phyloP scores from a whole-genome alignment of 2,113 vertebrate species.

The Felis catus region DNA sequence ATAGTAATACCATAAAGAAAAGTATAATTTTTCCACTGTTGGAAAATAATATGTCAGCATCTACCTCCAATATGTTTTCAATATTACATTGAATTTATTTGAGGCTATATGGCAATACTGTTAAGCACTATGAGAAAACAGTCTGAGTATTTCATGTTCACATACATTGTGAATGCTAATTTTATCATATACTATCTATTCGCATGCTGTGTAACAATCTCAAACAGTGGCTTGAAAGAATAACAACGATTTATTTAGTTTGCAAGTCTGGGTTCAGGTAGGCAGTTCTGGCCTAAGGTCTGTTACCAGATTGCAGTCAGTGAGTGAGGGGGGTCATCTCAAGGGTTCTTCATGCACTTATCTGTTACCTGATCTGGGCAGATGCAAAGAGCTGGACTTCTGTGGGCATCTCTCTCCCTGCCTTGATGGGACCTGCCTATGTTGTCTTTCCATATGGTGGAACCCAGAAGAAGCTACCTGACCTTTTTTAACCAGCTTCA shows the following conservation, averaged over 20 bases:
- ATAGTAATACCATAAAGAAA: background rate
- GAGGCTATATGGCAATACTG: background rate
- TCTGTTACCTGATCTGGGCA: background rate
- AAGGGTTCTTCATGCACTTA: background rate
- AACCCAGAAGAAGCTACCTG: background rate
- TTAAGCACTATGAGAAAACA: background rate
- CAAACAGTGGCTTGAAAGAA: background rate
- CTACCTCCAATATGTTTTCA: background rate
- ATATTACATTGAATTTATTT: background rate
- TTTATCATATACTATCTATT: background rate
- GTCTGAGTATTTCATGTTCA: background rate
- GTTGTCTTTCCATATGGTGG: background rate
- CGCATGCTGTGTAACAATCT: background rate
- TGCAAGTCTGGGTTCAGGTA: background rate
- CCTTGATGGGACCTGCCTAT: background rate
- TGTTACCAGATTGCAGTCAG: background rate
- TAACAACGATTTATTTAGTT: background rate
- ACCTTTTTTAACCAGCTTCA: background rate
- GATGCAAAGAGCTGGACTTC: background rate
- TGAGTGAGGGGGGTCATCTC: background rate
- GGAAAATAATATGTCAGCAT: background rate
- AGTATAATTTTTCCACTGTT: background rate
- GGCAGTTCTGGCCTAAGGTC: background rate
- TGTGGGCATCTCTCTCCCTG: background rate
- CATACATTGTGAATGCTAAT: background rate